Conservation (phyloP, 2,113 vertebrate genomes). For the Chelonoidis abingdonii region DNA sequence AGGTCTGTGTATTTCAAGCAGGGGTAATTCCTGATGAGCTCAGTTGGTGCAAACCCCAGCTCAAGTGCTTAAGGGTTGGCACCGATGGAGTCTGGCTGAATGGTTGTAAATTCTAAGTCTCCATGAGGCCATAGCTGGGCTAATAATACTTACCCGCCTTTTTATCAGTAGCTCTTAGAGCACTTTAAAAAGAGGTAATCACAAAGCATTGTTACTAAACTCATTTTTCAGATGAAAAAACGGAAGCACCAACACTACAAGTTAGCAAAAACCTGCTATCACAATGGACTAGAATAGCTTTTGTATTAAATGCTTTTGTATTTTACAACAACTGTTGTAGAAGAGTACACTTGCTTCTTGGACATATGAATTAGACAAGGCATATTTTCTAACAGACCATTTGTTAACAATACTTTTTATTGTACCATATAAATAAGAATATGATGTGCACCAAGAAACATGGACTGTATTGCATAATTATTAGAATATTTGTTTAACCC, state of each 20-base stretch:
- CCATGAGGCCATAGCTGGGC: not conserved
- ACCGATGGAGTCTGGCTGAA: not conserved
- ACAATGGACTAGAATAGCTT: not conserved
- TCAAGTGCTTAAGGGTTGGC: not conserved
- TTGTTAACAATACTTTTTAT: not conserved
- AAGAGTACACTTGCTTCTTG: not conserved
- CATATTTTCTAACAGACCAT: not conserved
- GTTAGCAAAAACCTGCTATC: not conserved
- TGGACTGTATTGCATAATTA: not conserved
- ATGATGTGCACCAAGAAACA: rapidly evolving
- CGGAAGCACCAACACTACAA: not conserved
- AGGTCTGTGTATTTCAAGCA: not conserved
- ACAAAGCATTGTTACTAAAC: not conserved
- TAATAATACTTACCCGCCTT: not conserved
- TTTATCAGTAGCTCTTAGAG: not conserved
- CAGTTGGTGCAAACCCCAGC: not conserved
- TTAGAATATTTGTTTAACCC: not conserved
- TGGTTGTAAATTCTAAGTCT: not conserved
- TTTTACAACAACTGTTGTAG: not conserved
- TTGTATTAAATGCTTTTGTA: not conserved
- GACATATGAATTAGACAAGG: rapidly evolving
- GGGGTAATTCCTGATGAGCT: not conserved
- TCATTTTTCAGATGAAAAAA: not conserved
- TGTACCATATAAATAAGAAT: not conserved
- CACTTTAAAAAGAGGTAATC: not conserved